phyloP scores from a whole-genome alignment of 2,113 vertebrate species.

The Sander lucioperca region DNA sequence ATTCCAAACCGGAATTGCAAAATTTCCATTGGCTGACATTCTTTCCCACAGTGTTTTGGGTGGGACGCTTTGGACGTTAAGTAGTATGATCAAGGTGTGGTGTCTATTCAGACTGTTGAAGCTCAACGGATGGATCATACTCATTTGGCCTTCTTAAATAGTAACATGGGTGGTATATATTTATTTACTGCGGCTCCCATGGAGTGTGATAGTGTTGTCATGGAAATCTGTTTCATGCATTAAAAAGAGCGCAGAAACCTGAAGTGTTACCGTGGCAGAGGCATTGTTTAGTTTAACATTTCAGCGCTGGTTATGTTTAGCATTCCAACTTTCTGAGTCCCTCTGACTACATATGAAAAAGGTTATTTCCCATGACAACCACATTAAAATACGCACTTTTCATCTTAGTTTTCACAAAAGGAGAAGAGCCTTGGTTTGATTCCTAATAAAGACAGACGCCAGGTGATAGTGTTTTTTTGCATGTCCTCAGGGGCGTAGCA shows the following conservation, averaged over 20 bases:
- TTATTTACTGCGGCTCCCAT: background rate
- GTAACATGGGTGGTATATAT: background rate
- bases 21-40: slow-evolving; percentile 12
- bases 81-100: slow-evolving; percentile 17
- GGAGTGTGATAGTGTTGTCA: slow-evolving; percentile 30
- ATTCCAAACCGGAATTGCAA: slow-evolving; percentile 5
- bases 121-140: slow-evolving; percentile 2
- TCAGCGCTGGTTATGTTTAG: slow-evolving; percentile 1
- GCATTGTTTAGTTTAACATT: background rate
- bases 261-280: slow-evolving; percentile 23
- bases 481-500: too few relatives aligned
- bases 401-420: background rate
- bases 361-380: slow-evolving; percentile 52
- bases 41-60: slow-evolving; percentile 28
- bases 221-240: slow-evolving; percentile 19
- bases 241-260: background rate
- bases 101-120: background rate
- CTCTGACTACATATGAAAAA: slow-evolving; percentile 19
- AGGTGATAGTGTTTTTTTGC: background rate
- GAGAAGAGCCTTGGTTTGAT: slow-evolving; percentile 12
- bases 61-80: background rate
- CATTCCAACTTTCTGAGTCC: slow-evolving; percentile 19
- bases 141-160: background rate
- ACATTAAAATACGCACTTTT: slow-evolving; percentile 15
- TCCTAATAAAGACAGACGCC: background rate